These are phyloP conservation scores for Pedionomus torquatus DNA, from an alignment of 2,113 vertebrate species.

Conservation along the genomic window DNA sequence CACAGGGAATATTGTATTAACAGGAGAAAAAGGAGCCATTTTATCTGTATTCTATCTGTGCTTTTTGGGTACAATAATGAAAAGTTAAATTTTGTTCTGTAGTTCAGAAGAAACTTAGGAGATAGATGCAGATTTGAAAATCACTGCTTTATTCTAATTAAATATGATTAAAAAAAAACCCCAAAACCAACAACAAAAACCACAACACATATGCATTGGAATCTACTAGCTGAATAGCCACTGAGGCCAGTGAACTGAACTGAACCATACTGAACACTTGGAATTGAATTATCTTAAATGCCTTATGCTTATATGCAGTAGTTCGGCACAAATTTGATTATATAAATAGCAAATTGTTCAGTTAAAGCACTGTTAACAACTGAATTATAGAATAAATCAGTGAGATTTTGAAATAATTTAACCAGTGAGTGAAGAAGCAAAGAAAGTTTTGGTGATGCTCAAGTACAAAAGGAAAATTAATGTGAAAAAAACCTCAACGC, in stretches of 20 bases:
- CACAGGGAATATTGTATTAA: background rate
- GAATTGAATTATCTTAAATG: conserved; percentile 23
- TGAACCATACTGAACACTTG: conserved; percentile 1
- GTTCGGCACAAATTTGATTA: conserved; percentile 16
- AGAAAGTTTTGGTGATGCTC: background rate
- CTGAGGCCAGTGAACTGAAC: background rate
- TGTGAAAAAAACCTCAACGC: no score
- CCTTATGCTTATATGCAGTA: background rate
- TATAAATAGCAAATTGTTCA: background rate
- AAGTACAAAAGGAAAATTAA: background rate
- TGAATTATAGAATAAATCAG: background rate
- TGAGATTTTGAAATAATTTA: background rate
- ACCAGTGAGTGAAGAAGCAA: background rate
- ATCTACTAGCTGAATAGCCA: background rate
- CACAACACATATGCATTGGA: background rate
- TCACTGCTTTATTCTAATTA: background rate
- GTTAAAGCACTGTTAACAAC: background rate
- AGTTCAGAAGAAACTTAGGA: background rate
- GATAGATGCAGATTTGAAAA: background rate
- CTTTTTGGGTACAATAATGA: background rate
- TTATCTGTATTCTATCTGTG: background rate
- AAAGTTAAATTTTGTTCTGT: background rate
- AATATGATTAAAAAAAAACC: background rate
- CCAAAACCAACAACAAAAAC: no score
- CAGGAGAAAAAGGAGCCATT: accelerated